Base-by-base conservation (phyloP, 2,113 vertebrate genomes). In the Odocoileus virginianus region DNA sequence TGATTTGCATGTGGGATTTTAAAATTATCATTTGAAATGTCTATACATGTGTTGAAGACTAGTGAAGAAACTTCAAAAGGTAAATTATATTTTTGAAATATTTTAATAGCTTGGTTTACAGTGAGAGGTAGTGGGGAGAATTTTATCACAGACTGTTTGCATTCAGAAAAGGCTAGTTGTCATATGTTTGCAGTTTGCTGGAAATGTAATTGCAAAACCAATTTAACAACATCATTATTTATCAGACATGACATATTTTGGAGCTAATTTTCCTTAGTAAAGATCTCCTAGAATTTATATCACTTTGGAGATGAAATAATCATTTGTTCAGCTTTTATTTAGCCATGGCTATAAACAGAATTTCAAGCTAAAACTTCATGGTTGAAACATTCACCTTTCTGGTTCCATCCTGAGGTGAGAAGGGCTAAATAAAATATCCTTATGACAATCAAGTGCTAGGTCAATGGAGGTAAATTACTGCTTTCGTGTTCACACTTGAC, bases 261-360 rank as follows among this genome's bases (percentile, higher is more conserved):
- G 78, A 47, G 88, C 61, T 91, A 96, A 91, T 97, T 97, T 97
- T 98, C 87, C 82, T 96, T 94, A 91, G 85, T 92, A 97, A 98
- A 96, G 95, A 96, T 90, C n/a, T 36, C 58, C 25, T 84, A 33
- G 19, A 98, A 97, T 81, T 1, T 90, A 81, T 71, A 89, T 61
- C n/a, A 92, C 97, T 96, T 96, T 93, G 50, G 93, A 94, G 86
- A 93, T 82, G 30, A 87, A 78, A 92, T 67, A 93, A 17, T 89
- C 94, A 88, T 93, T 92, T 84, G 33, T 92, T 84, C 17, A 50
- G 28, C 7, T 94, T 96, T 83, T 71, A 81, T 95, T 98, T 89
- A 91, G 52, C n/a, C 61, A 33, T 50, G 78, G 52, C 86, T 27
- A 82, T 58, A 96, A 84, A 47, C 8, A 94, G 28, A 85, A 89